Evolutionary conservation across 35 echinoderm and acorn worm species (phyloP).

Genomic region (Holothuria glaberrima): DNA sequence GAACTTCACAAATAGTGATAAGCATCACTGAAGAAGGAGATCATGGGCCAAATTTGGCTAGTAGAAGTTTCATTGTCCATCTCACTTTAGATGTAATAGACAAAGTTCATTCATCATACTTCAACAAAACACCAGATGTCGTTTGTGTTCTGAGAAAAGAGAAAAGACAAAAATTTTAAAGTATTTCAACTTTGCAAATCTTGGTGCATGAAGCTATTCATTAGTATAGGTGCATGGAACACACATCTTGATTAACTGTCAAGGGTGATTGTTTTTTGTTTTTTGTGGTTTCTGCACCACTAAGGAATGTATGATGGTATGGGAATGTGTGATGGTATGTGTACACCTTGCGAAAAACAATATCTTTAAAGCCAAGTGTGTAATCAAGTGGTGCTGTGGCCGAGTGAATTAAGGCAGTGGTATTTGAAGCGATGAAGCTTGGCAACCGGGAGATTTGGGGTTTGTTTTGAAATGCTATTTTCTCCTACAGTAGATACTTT

Average conservation of each 20-base stretch:
- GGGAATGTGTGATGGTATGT: not conserved
- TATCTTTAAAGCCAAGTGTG: no score
- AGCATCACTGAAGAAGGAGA: no score
- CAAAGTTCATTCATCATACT: not conserved
- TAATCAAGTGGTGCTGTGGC: no score
- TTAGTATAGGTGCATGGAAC: not conserved
- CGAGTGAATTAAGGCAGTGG: no score
- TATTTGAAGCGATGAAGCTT: no score
- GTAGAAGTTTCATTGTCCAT: no score
- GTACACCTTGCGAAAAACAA: not conserved
- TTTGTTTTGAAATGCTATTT: no score
- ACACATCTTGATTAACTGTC: not conserved
- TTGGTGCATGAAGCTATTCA: not conserved
- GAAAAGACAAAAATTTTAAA: not conserved
- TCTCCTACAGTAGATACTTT: no score
- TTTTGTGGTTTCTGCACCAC: not conserved
- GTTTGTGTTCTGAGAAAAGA: not conserved
- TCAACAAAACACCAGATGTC: slow-evolving; percentile 20
- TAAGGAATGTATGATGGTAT: not conserved
- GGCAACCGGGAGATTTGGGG: no score
- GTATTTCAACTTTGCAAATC: not conserved
- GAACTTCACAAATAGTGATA: no score
- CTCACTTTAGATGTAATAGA: no score
- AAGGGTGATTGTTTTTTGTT: not conserved
- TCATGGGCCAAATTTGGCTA: no score